Evolutionary conservation across 2,797 vertebrate genomes (phyloP).

Genomic region (Spheniscus humboldti): DNA sequence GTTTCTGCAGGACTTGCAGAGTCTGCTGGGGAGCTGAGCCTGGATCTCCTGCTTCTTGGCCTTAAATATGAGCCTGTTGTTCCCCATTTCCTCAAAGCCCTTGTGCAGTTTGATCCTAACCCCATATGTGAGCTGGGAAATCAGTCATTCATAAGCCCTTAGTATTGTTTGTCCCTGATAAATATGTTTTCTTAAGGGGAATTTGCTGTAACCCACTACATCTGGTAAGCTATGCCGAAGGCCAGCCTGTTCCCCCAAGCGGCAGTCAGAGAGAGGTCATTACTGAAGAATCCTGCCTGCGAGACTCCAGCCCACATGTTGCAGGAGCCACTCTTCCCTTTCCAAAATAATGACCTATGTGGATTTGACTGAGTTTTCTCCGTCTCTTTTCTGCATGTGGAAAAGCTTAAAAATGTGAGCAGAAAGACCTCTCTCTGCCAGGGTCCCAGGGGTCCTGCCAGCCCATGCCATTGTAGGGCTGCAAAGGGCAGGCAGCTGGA

Average conservation of each 20-base stretch:
- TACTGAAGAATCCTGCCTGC: neutral
- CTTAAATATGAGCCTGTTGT: neutral
- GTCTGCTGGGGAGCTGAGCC: neutral
- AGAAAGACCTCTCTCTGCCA: neutral
- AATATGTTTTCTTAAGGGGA: neutral
- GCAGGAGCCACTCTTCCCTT: neutral
- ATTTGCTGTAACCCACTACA: neutral
- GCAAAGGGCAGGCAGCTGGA: neutral
- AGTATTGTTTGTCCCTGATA: neutral
- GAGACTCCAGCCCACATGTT: neutral
- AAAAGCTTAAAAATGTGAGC: neutral
- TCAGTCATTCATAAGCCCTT: neutral
- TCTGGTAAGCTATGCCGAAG: neutral
- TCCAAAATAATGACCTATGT: neutral
- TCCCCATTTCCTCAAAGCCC: neutral
- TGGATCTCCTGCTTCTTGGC: neutral
- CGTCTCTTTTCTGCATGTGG: neutral
- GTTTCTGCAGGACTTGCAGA: neutral
- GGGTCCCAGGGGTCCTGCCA: neutral
- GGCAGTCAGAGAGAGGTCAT: neutral
- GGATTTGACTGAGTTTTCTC: neutral
- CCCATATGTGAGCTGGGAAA: neutral
- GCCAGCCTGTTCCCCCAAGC: neutral
- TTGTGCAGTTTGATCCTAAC: neutral
- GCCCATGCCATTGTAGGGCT: fast-evolving